Evolutionary conservation across 2,888 invertebrate species (phyloP).

Genomic region (Tuberolachnus salignus): DNA sequence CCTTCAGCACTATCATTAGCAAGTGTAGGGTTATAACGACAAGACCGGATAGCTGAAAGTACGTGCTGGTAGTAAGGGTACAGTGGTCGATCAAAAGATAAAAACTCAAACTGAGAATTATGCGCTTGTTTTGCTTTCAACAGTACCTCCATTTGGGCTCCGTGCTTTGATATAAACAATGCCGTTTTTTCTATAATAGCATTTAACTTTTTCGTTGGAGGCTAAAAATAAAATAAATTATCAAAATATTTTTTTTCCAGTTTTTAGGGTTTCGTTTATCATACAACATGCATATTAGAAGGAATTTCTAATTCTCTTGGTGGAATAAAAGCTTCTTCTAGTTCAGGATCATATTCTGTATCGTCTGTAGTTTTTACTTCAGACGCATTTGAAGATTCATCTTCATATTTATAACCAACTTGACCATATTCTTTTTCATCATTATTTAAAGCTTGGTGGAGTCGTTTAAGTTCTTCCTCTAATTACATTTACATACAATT

Average conservation of each 20-base stretch:
- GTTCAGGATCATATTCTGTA: conserved; percentile 63
- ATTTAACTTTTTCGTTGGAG: conserved; percentile 84
- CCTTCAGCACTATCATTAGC: conserved; percentile 52
- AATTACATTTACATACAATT: background rate
- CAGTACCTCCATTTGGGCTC: conserved; percentile 97
- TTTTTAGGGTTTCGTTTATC: conserved; percentile 60
- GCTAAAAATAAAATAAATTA: conserved; percentile 67
- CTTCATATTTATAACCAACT: conserved; percentile 78
- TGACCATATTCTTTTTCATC: conserved; percentile 68
- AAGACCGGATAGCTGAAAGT: conserved; percentile 72
- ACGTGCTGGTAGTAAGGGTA: conserved; percentile 89
- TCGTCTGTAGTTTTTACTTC: conserved; percentile 63
- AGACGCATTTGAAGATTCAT: conserved; percentile 62
- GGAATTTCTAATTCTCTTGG: conserved; percentile 79
- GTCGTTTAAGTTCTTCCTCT: conserved; percentile 89
- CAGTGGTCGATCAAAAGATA: conserved; percentile 82
- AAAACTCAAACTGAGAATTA: conserved; percentile 91
- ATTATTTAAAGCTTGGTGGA: conserved; percentile 71
- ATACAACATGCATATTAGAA: conserved; percentile 73
- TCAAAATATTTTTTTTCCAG: background rate
- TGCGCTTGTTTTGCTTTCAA: conserved; percentile 95
- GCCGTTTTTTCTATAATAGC: conserved; percentile 96
- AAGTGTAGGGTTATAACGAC: conserved; percentile 65
- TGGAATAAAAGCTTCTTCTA: conserved; percentile 77
- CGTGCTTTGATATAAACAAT: conserved; percentile 84